Conservation (phyloP, 2,797 vertebrate species). For the Hafferia zeledoni region DNA sequence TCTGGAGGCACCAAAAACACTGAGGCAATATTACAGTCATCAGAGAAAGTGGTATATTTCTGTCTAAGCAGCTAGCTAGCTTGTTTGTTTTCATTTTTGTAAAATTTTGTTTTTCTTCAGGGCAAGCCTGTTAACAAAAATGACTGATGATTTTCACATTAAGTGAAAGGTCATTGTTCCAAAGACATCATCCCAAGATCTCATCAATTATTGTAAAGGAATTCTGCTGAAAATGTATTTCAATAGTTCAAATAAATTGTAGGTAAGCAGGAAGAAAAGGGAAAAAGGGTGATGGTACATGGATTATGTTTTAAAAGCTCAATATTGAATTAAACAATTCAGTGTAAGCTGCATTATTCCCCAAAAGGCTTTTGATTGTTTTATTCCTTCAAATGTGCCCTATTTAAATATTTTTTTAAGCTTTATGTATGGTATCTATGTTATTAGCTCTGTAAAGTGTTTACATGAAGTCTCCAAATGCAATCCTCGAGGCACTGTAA, state of each 20-base stretch:
- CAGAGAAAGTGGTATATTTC: neutral
- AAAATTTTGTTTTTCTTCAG: neutral
- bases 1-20: neutral
- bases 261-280: neutral
- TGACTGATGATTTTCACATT: neutral
- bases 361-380: conserved; percentile 69
- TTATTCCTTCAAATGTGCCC: conserved; percentile 59
- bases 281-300: conserved; percentile 9
- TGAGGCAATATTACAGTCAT: neutral
- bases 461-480: conserved; percentile 35
- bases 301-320: conserved; percentile 59
- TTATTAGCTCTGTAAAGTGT: conserved; percentile 68
- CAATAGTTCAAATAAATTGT: conserved; percentile 4
- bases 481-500: conserved; percentile 48
- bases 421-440: conserved; percentile 34
- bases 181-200: conserved; percentile 36
- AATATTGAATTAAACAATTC: conserved; percentile 61
- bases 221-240: conserved; percentile 30
- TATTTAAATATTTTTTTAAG: conserved; percentile 63
- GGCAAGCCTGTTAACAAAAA: conserved; percentile 15
- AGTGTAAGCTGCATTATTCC: conserved; percentile 64
- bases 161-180: conserved; percentile 43
- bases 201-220: conserved; percentile 4
- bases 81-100: conserved; percentile 23
- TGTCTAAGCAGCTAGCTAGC: neutral